These are phyloP conservation scores for Phyto melanocephala DNA, from an alignment of 2,888 invertebrate genomes.

Conservation along the genomic window DNA sequence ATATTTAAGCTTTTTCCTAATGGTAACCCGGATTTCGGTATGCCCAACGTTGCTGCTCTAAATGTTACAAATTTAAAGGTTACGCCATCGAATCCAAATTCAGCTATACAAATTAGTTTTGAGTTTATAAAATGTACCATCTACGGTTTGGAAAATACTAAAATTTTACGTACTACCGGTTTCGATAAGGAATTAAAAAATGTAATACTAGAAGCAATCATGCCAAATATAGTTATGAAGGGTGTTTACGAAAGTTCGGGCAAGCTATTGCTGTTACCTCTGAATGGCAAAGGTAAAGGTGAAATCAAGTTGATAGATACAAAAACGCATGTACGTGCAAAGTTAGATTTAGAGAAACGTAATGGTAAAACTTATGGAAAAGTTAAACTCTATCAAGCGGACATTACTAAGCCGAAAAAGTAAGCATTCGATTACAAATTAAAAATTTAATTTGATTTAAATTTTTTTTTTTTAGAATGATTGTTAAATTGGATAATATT, in stretches of 20 bases:
- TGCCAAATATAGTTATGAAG: slow-evolving; percentile 67
- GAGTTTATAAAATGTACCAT: slow-evolving; percentile 67
- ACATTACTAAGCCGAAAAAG: slow-evolving; percentile 67
- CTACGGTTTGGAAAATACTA: slow-evolving; percentile 67
- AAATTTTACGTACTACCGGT: slow-evolving; percentile 68
- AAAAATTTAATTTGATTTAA: neutral
- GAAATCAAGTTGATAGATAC: slow-evolving; percentile 68
- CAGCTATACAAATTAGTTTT: slow-evolving; percentile 68
- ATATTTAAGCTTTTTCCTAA: slow-evolving; percentile 69
- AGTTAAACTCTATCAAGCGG: slow-evolving; percentile 66
- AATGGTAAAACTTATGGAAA: slow-evolving; percentile 64
- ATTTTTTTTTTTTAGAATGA: slow-evolving; percentile 64
- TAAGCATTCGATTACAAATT: slow-evolving; percentile 60
- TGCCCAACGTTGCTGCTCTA: slow-evolving; percentile 67
- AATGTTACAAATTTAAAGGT: slow-evolving; percentile 66
- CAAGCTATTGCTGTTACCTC: slow-evolving; percentile 75
- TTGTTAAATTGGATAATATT: slow-evolving; percentile 69
- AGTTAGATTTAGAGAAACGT: slow-evolving; percentile 50
- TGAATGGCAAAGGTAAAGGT: slow-evolving; percentile 74
- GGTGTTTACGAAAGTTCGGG: slow-evolving; percentile 76
- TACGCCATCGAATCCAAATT: slow-evolving; percentile 57
- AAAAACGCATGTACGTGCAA: slow-evolving; percentile 63
- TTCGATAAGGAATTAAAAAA: slow-evolving; percentile 68
- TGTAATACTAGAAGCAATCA: slow-evolving; percentile 65
- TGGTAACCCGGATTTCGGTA: slow-evolving; percentile 68